These are phyloP conservation scores for Distichodus sexfasciatus DNA, from an alignment of 2,797 vertebrate species.

Conservation along the genomic window DNA sequence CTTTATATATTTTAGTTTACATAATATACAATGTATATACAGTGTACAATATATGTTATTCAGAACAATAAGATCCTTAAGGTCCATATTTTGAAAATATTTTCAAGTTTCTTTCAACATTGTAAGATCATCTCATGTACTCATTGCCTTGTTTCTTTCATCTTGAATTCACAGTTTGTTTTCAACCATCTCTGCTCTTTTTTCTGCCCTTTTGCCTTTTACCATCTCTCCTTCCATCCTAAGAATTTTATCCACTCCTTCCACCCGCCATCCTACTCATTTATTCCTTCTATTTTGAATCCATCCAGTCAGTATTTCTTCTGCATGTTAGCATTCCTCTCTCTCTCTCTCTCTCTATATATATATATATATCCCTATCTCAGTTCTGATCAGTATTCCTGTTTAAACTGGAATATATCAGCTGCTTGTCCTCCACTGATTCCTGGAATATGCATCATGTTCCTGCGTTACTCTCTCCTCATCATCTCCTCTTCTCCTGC, in stretches of 20 bases:
- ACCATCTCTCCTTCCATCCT: constrained; percentile 41
- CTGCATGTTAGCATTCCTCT: background rate
- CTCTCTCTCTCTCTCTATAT: constrained; percentile 13
- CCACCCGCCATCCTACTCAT: background rate
- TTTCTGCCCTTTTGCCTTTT: background rate
- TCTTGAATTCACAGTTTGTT: constrained; percentile 44
- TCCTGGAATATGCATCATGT: constrained; percentile 46
- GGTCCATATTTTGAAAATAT: background rate
- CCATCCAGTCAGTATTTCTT: background rate
- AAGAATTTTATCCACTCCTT: constrained; percentile 56
- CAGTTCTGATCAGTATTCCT: constrained; percentile 40
- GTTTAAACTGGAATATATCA: constrained; percentile 45
- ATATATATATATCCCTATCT: background rate
- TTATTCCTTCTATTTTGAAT: background rate
- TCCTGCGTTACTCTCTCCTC: constrained; percentile 43
- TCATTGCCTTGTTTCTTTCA: background rate
- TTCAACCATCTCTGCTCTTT: constrained; percentile 24
- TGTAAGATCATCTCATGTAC: too few species aligned
- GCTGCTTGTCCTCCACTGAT: constrained; percentile 38
- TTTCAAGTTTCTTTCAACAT: too few species aligned
- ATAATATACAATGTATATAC: too few species aligned
- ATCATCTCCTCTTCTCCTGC: constrained; percentile 12
- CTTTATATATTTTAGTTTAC: too few species aligned
- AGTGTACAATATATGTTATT: too few species aligned
- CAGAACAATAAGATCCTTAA: too few species aligned